Evolutionary conservation across 2,113 vertebrate species (phyloP).

Genomic region (Hymenochirus boettgeri): DNA sequence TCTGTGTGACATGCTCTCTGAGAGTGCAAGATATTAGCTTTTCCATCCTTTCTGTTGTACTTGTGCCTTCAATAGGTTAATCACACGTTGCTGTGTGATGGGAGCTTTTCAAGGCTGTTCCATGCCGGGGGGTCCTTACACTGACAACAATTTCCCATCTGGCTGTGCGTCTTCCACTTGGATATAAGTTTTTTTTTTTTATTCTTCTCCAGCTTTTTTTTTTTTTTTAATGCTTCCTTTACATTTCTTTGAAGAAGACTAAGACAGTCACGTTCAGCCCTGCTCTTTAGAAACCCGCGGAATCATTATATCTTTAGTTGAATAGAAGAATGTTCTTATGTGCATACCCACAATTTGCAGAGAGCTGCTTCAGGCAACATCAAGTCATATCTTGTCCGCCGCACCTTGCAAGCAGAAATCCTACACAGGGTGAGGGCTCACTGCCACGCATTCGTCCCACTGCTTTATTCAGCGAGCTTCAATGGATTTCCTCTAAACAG

Average conservation of each 20-base stretch:
- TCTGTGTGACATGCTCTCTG: too few species aligned
- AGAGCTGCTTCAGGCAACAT: slow-evolving; percentile 12
- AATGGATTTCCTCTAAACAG: neutral
- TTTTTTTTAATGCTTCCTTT: neutral
- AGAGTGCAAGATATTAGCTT: too few species aligned
- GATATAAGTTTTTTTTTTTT: slow-evolving; percentile 11
- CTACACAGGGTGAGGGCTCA: neutral
- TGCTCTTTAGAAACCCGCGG: slow-evolving; percentile 7
- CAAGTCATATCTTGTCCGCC: slow-evolving; percentile 15
- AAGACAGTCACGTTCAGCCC: neutral
- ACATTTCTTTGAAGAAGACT: slow-evolving; percentile 5
- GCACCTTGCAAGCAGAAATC: neutral
- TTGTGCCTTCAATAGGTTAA: slow-evolving; percentile 5
- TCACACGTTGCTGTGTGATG: slow-evolving; percentile 23
- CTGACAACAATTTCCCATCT: slow-evolving; percentile 33
- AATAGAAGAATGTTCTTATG: slow-evolving; percentile 32
- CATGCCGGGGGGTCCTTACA: slow-evolving; percentile 9
- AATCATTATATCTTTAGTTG: slow-evolving; percentile 3
- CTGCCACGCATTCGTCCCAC: too few species aligned
- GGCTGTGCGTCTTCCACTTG: slow-evolving; percentile 20
- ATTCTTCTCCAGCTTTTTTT: neutral
- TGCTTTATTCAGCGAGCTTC: neutral
- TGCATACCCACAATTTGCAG: slow-evolving; percentile 26
- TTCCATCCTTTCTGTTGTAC: too few species aligned
- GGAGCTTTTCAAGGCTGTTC: slow-evolving; percentile 14